Evolutionary conservation across 2,113 vertebrate genomes (phyloP), one percentile per base, ranked within the genome.

Genomic region (Pheucticus melanocephalus): DNA sequence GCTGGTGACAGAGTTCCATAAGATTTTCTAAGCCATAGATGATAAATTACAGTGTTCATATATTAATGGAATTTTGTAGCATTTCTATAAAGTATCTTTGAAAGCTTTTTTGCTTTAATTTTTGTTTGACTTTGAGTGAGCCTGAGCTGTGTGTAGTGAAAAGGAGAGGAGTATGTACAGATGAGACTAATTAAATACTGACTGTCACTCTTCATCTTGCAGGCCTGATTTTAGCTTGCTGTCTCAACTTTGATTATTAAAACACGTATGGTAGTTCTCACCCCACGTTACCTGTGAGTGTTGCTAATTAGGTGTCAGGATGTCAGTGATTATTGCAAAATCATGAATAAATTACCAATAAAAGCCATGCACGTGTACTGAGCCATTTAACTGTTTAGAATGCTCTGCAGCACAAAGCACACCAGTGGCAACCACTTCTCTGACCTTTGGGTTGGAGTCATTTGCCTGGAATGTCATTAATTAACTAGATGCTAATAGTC

Each of bases 301-400:
- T 81, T 95, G 44, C 95, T 97, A 94, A 97, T 97, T 96, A 95
- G 92, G 47, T 88, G 87, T 90, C 94, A 95, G 90, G 85, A 95
- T 95, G 93, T 95, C 95, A 92, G 92, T 96, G 93, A 96, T 95
- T 94, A 96, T 95, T 94, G 68, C 61, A 84, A 90, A 94, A 86
- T 88, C 79, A 94, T 78, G 88, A 92, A 96, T 97, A 94, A 80
- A 93, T 96, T 96, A 60, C 56, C 69, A 71, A 96, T 96, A 88
- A 92, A 81, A 95, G 33, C 71, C 64, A 48, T n/a, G 72, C 47
- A 33, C 60, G 11, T 68, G 72, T 88, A 35, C 47, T 64, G 75
- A 81, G 68, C 42, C 56, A 77, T 66, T 82, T 80, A 48, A 82
- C 63, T 92, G 15, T 94, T 93, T 81, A 30, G 84, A 92, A 82